phyloP scores from a whole-genome alignment of 2,113 vertebrate genomes.

The Salvelinus namaycush region DNA sequence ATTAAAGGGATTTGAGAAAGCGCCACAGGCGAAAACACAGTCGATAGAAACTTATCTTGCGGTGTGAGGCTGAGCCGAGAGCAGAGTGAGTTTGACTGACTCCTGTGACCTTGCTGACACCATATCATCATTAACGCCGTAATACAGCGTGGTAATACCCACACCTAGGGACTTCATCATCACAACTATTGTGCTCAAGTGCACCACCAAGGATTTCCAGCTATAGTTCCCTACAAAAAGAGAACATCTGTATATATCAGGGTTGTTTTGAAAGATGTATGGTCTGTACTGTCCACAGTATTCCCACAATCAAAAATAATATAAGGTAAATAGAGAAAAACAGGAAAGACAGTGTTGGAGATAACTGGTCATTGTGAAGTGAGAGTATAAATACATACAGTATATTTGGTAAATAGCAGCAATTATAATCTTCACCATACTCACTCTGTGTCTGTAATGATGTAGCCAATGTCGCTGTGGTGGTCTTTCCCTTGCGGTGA shows the following conservation, averaged over 20 bases:
- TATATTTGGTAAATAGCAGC: neutral
- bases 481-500: slow-evolving; percentile 69
- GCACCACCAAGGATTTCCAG: slow-evolving; percentile 45
- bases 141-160: slow-evolving; percentile 53
- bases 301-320: neutral
- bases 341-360: too few species aligned
- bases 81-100: slow-evolving; percentile 17
- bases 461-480: slow-evolving; percentile 79
- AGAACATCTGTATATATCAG: neutral
- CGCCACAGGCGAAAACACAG: slow-evolving; percentile 59
- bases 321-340: neutral
- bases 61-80: slow-evolving; percentile 39
- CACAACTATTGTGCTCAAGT: slow-evolving; percentile 55
- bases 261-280: neutral
- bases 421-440: slow-evolving; percentile 51
- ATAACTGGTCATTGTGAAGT: too few species aligned
- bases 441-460: slow-evolving; percentile 87
- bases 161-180: slow-evolving; percentile 59
- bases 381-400: too few species aligned
- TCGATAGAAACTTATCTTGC: slow-evolving; percentile 66
- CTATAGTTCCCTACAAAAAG: neutral
- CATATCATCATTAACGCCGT: slow-evolving; percentile 64
- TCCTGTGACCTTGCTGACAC: slow-evolving; percentile 50
- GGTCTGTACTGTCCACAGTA: neutral
- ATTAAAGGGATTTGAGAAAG: slow-evolving; percentile 68